Base-by-base conservation (phyloP, 2,888 invertebrate species). In the Cataglyphis livida region DNA sequence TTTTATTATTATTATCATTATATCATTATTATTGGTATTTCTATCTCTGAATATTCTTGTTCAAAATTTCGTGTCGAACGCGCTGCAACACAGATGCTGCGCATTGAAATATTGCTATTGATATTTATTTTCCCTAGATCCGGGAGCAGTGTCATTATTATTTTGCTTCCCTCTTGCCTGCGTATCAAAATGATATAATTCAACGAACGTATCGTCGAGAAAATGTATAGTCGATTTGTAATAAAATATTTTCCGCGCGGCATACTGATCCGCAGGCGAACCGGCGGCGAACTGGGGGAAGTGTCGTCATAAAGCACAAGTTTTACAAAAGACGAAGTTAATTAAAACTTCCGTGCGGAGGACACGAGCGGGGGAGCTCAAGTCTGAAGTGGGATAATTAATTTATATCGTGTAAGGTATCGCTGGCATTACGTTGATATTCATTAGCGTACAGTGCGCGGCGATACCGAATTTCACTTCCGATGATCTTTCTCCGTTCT, bases 321-420 rank as follows among this genome's bases (percentile, higher is more conserved):
- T 71, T 70, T 79, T 61, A 59, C 59, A 71, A 44, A 70, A 59
- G 44, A 35, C 35, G n/a, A 44, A 71, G 78, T 79, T 79, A 79
- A 79, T 79, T 79, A 79, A 79, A 79, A 79, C 78, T 79, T 79
- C 59, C 70, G 44, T 70, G 7, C 25, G 18, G 12, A 35, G 44
- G 32, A 44, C 78, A 51, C 51, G 51, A n/a, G 51, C 51, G 7
- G n/a, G n/a, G n/a, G 54, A 18, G 15, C 44, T 32, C 4, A 44
- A 59, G 12, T 44, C 70, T 57, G 32, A 70, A 21, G 32, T 12
- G 28, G 21, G 57, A 78, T 71, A 79, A 79, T 79, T 79, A 79
- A 79, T 79, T 79, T 79, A 79, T 78, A 79, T 28, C 59, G 78
- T 71, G 71, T 71, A 44, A 71, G 71, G 59, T 71, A 71, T 25